Evolutionary conservation across 2,797 vertebrate species (phyloP).

Genomic region (Etheostoma perlongum): DNA sequence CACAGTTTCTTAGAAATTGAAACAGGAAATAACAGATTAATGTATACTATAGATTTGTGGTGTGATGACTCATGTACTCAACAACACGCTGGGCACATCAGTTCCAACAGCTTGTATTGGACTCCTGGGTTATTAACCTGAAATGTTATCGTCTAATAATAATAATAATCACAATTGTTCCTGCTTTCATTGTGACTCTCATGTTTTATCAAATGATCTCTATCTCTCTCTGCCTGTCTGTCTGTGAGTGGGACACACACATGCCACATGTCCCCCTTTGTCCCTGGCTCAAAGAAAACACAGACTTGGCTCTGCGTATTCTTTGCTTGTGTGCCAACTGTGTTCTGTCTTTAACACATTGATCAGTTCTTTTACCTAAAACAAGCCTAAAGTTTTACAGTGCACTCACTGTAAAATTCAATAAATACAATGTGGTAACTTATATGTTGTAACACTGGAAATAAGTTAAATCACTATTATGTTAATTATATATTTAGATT

Average conservation of each 20-base stretch:
- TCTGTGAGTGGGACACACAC: conserved; percentile 30
- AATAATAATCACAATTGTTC: conserved; percentile 14
- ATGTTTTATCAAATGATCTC: conserved; percentile 6
- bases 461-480: neutral
- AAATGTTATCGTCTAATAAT: conserved; percentile 21
- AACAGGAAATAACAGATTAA: conserved; percentile 10
- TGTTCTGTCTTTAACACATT: neutral
- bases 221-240: conserved; percentile 2
- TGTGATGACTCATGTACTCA: conserved; percentile 30
- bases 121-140: neutral
- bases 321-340: neutral
- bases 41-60: conserved; percentile 5
- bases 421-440: neutral
- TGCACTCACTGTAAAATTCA: neutral
- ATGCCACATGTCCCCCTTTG: conserved; percentile 25
- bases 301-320: conserved; percentile 31
- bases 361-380: neutral
- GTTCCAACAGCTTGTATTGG: conserved; percentile 12
- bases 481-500: neutral
- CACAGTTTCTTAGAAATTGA: conserved; percentile 5
- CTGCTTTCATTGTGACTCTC: conserved; percentile 1
- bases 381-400: neutral
- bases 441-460: neutral
- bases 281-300: conserved; percentile 36
- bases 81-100: neutral